Evolutionary conservation across 1,140 invertebrate genomes (phyloP).

Genomic region (Hyphantria cunea): DNA sequence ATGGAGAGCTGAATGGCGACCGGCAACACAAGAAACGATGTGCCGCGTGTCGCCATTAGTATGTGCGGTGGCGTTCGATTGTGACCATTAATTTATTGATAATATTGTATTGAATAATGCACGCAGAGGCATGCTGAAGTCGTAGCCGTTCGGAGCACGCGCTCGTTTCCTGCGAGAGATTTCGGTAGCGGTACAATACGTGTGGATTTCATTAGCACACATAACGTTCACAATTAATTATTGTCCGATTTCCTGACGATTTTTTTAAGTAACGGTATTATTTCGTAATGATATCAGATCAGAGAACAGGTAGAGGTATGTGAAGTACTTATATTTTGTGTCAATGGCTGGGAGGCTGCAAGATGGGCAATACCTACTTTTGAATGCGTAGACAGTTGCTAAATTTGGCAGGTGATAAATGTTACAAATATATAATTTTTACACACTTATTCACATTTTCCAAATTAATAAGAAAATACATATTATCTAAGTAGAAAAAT

Average conservation of each 20-base stretch:
- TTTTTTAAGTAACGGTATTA: slow-evolving; percentile 7
- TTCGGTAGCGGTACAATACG: slow-evolving; percentile 33
- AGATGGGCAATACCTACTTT: no score
- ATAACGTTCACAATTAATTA: slow-evolving; percentile 26
- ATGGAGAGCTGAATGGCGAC: slow-evolving; percentile 72
- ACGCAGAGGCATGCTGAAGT: slow-evolving; percentile 32
- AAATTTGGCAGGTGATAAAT: no score
- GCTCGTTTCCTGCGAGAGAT: slow-evolving; percentile 53
- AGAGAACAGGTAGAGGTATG: no score
- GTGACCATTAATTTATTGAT: slow-evolving; percentile 80
- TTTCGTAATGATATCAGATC: neutral
- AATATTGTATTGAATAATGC: slow-evolving; percentile 76
- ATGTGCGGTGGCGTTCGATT: slow-evolving; percentile 69
- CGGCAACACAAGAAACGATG: slow-evolving; percentile 55
- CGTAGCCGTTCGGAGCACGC: slow-evolving; percentile 55
- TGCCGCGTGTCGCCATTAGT: slow-evolving; percentile 78
- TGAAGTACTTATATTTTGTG: no score
- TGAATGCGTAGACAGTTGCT: no score
- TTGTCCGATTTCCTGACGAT: slow-evolving; percentile 21
- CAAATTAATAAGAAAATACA: no score
- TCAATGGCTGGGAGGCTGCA: no score
- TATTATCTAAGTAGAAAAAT: no score
- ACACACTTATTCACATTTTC: no score
- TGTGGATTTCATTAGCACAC: slow-evolving; percentile 30
- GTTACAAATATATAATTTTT: no score